Evolutionary conservation across 2,888 invertebrate species (phyloP).

Genomic region (Pachymerium ferrugineum): DNA sequence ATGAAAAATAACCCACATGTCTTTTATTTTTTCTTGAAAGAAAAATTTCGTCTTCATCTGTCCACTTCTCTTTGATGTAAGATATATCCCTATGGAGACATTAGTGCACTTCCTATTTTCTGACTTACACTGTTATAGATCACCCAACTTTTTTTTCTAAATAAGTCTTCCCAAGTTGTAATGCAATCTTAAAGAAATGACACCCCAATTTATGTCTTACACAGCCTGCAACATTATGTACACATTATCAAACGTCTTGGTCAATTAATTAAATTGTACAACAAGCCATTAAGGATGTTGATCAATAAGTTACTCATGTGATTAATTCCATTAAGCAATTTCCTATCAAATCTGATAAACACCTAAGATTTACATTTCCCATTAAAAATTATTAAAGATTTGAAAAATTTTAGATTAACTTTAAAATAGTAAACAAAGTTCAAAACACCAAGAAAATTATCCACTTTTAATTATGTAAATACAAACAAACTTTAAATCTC

Average conservation of each 20-base stretch:
- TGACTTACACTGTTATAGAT: neutral
- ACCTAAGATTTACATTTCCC: no score
- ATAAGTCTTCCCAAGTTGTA: no score
- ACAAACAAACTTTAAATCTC: no score
- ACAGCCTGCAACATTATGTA: neutral
- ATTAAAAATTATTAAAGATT: neutral
- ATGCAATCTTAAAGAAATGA: neutral
- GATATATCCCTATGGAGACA: neutral
- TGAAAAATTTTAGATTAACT: neutral
- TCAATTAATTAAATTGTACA: conserved; percentile 1
- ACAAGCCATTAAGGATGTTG: neutral
- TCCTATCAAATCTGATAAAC: no score
- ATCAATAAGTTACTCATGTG: neutral
- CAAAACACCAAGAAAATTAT: no score
- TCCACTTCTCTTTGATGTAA: neutral
- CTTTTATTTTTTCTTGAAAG: neutral
- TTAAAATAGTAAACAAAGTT: no score
- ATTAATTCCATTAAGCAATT: neutral
- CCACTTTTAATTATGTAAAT: no score
- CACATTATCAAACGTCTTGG: neutral
- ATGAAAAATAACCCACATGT: neutral
- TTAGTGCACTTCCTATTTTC: conserved; percentile 14
- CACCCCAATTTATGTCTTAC: neutral
- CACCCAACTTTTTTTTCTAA: no score
- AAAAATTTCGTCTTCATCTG: neutral